Conservation (phyloP, 2,888 invertebrate genomes). For the Trichogramma evanescens region DNA sequence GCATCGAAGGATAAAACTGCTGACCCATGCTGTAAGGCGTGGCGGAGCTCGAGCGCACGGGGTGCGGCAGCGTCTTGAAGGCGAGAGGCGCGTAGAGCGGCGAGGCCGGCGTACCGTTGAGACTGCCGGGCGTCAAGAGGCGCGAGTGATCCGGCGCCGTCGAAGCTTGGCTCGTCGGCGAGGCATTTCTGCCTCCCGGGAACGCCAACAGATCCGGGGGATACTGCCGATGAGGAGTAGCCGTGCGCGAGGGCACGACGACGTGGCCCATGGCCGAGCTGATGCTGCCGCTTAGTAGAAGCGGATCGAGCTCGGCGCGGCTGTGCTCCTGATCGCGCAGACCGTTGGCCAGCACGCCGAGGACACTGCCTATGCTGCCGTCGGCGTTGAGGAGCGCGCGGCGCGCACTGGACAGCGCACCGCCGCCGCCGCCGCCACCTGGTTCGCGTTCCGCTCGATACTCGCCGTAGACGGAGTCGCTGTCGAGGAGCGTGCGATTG, state of each 20-base stretch:
- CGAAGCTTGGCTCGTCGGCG: conserved; percentile 64
- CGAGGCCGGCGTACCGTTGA: conserved; percentile 33
- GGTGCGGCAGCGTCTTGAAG: conserved; percentile 75
- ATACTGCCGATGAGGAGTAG: conserved; percentile 52
- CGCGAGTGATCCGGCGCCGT: conserved; percentile 69
- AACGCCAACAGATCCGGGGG: conserved; percentile 79
- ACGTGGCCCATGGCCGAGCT: conserved; percentile 18
- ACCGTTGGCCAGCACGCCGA: conserved; percentile 49
- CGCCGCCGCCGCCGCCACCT: too few relatives aligned
- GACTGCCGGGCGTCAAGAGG: conserved; percentile 42
- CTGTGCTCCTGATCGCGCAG: conserved; percentile 34
- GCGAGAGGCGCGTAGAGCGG: conserved; percentile 29
- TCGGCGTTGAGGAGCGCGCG: conserved; percentile 38
- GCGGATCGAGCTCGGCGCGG: conserved; percentile 23
- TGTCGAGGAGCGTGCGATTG: conserved; percentile 73
- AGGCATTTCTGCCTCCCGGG: conserved; percentile 54
- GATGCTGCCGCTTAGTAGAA: too few relatives aligned
- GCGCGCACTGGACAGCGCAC: too few relatives aligned
- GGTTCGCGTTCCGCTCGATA: conserved; percentile 19
- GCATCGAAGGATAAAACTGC: conserved; percentile 61
- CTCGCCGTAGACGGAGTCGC: conserved; percentile 73
- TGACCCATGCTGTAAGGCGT: conserved; percentile 30
- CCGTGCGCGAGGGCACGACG: neutral
- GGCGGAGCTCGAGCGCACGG: conserved; percentile 33
- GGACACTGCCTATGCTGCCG: conserved; percentile 51